Base-by-base conservation (phyloP, 1,140 invertebrate genomes). In the Triops cancriformis region DNA sequence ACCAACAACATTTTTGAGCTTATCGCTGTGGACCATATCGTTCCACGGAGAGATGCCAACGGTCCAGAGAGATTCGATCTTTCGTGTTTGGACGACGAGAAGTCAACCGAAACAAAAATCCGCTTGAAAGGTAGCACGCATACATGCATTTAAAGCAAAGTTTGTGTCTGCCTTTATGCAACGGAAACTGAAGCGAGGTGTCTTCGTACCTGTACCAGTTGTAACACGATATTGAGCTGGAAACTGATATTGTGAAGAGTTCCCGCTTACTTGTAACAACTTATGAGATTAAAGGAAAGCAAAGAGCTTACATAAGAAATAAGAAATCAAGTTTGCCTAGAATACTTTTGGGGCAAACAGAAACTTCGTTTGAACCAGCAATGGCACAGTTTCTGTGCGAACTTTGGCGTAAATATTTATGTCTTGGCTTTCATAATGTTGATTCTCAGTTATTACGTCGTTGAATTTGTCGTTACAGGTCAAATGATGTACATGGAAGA, bases 401-500 rank as follows among this genome's bases (percentile, higher is more conserved):
- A 41, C 27, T 12, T 41, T 9, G 42, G 26, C 28, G 28, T 14
- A 64, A 23, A 64, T n/a, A 64, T 64, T 18, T 23, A n/a, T 18
- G 23, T 2, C 9, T 27, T n/a, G n/a, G 23, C 72, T 27, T 27
- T 27, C 72, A 2, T 37, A 37, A 37, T 37, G 31, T 4, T 64
- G 2, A 23, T 12, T 64, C 23, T 64, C 23, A 23, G 14, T n/a
- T 51, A 10, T 64, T n/a, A 64, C 18, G 51, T 1, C 51, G 23
- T 64, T 64, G 9, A 5, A 14, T 64, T 64, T 23, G 0, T 64
- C 18, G 14, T 18, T 86, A 81, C 82, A 93, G 95, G 96, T 81
- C 96, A 98, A 89, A 98, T 99, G 96, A 92, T 98, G 82, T 97
- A 95, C 83, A 97, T 98, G 94, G 93, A 95, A 79, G 95, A 97